phyloP scores from a whole-genome alignment of 2,797 vertebrate genomes.

The Onychomys torridus region DNA sequence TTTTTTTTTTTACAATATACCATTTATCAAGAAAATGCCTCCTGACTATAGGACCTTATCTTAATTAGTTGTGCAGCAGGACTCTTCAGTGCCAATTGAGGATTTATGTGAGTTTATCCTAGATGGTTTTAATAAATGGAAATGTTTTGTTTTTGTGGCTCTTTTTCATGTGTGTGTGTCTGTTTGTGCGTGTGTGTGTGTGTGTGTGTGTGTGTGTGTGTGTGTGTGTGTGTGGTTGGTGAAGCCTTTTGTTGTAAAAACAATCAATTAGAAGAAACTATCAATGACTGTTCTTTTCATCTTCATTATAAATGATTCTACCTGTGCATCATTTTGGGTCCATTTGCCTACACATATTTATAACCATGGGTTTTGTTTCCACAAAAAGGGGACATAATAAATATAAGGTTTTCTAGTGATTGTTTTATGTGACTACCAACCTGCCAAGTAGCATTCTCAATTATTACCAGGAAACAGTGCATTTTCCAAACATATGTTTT shows the following conservation, averaged over 20 bases:
- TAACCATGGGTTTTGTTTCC: slow-evolving; percentile 89
- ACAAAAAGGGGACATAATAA: slow-evolving; percentile 89
- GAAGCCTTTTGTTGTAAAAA: slow-evolving; percentile 20
- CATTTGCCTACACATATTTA: slow-evolving; percentile 85
- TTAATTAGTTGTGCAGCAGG: slow-evolving; percentile 57
- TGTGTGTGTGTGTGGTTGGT: neutral
- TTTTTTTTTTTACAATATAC: neutral
- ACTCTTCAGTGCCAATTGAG: slow-evolving; percentile 50
- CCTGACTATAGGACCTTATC: slow-evolving; percentile 30
- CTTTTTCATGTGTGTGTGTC: neutral
- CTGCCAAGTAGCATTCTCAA: slow-evolving; percentile 91
- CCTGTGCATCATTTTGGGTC: slow-evolving; percentile 84
- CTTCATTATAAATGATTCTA: slow-evolving; percentile 80
- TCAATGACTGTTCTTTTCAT: slow-evolving; percentile 70
- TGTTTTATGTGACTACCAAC: slow-evolving; percentile 91
- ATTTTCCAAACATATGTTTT: slow-evolving; percentile 91
- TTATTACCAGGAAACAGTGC: slow-evolving; percentile 91
- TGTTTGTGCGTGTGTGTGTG: neutral
- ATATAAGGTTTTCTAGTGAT: slow-evolving; percentile 89
- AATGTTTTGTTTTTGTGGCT: slow-evolving; percentile 71
- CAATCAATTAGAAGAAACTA: slow-evolving; percentile 61
- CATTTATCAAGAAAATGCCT: slow-evolving; percentile 33
- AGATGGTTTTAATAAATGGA: slow-evolving; percentile 62
- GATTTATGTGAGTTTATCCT: slow-evolving; percentile 49
- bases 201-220: neutral